These are phyloP conservation scores for Cololabis saira DNA, from an alignment of 2,113 vertebrate genomes.

Conservation along the genomic window DNA sequence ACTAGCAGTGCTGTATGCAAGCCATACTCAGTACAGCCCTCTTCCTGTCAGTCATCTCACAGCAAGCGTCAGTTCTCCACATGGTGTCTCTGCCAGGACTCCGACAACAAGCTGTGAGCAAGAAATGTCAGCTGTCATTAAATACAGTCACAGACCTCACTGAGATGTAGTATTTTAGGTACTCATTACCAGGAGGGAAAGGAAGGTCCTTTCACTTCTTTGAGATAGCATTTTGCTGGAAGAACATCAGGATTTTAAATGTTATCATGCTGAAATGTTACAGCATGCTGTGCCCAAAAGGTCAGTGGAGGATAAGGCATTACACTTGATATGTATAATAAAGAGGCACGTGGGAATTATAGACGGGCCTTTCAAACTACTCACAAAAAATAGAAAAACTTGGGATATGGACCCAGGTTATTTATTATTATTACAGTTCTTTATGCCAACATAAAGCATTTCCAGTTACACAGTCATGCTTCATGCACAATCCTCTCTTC, in stretches of 20 bases:
- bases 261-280: not conserved
- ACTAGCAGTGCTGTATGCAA: conserved; percentile 25
- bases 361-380: conserved; percentile 2
- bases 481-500: conserved; percentile 20
- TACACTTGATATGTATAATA: not conserved
- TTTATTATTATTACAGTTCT: too few species aligned
- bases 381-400: not conserved
- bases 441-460: conserved; percentile 19
- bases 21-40: conserved; percentile 38
- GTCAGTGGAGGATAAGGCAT: not conserved
- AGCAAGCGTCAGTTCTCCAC: conserved; percentile 59
- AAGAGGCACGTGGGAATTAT: not conserved
- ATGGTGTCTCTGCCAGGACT: conserved; percentile 61
- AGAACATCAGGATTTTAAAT: conserved; percentile 1
- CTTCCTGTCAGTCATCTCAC: conserved; percentile 66
- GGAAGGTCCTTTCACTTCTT: conserved; percentile 1
- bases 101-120: conserved; percentile 71
- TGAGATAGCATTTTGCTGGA: conserved; percentile 6
- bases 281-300: not conserved
- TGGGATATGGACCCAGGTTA: conserved; percentile 11
- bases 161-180: conserved; percentile 30
- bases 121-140: conserved; percentile 82
- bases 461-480: conserved; percentile 22
- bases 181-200: conserved; percentile 12
- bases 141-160: conserved; percentile 54